Evolutionary conservation across 2,888 invertebrate genomes (phyloP).

Genomic region (Archips xylosteana): DNA sequence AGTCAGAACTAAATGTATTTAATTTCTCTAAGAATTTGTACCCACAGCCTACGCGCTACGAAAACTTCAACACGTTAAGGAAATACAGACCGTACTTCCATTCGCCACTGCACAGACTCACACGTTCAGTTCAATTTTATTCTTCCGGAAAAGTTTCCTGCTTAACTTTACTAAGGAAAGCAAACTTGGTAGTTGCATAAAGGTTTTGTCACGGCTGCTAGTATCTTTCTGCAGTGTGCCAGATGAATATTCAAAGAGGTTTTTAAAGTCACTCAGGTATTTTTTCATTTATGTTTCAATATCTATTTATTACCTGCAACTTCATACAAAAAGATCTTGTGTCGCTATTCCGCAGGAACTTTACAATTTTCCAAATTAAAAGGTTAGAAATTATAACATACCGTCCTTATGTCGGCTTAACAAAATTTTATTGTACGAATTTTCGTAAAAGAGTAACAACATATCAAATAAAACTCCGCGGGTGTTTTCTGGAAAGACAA

Average conservation of each 20-base stretch:
- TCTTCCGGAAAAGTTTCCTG: conserved; percentile 31
- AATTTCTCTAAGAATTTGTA: not conserved
- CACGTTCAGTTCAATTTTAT: conserved; percentile 37
- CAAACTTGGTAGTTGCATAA: conserved; percentile 22
- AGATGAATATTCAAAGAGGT: no score
- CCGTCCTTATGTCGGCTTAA: no score
- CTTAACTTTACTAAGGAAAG: conserved; percentile 33
- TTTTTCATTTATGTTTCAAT: no score
- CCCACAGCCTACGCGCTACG: not conserved
- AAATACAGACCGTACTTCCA: conserved; percentile 29
- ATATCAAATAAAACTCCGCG: not conserved
- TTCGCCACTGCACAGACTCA: conserved; percentile 37
- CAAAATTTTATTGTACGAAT: no score
- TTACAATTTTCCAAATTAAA: no score
- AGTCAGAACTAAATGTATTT: not conserved
- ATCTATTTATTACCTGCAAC: no score
- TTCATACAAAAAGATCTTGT: no score
- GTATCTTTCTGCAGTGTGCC: not conserved
- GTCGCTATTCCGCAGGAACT: no score
- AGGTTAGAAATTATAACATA: no score
- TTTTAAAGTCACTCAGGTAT: no score
- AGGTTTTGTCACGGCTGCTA: conserved; percentile 6
- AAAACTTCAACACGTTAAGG: conserved; percentile 26
- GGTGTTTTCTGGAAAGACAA: not conserved
- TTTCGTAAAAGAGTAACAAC: no score